Conservation (phyloP, 1,140 invertebrate species). For the Glossosoma conforme region DNA sequence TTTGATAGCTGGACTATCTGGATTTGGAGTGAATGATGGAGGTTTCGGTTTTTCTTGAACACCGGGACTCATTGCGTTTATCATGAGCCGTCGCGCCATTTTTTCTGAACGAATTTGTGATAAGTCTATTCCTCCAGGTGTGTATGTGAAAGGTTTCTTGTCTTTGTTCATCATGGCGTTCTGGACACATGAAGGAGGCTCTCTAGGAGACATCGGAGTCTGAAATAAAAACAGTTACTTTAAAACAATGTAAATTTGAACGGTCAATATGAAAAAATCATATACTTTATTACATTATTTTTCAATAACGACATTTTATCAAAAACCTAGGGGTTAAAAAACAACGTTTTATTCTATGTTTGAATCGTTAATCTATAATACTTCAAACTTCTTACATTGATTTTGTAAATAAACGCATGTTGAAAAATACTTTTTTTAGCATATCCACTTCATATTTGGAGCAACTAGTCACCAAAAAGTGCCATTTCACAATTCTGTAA, state of each 20-base stretch:
- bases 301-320: too few species aligned
- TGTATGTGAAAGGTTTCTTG: slow-evolving; percentile 93
- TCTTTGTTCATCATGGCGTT: slow-evolving; percentile 88
- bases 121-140: slow-evolving; percentile 84
- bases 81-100: slow-evolving; percentile 76
- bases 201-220: slow-evolving; percentile 40
- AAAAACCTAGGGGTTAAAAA: too few species aligned
- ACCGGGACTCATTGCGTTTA: slow-evolving; percentile 60
- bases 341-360: too few species aligned
- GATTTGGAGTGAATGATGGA: slow-evolving; percentile 36
- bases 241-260: not conserved
- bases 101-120: slow-evolving; percentile 85
- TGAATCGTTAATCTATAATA: too few species aligned
- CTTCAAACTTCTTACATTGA: too few species aligned
- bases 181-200: slow-evolving; percentile 81
- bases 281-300: too few species aligned
- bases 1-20: slow-evolving; percentile 34
- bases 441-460: too few species aligned
- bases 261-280: too few species aligned
- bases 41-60: slow-evolving; percentile 43
- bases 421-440: too few species aligned
- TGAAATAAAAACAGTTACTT: slow-evolving; percentile 20
- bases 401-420: too few species aligned
- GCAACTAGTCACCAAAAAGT: too few species aligned
- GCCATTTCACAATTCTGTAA: too few species aligned